Conservation (phyloP, 2,113 vertebrate genomes). For the Typhlomys cinereus region DNA sequence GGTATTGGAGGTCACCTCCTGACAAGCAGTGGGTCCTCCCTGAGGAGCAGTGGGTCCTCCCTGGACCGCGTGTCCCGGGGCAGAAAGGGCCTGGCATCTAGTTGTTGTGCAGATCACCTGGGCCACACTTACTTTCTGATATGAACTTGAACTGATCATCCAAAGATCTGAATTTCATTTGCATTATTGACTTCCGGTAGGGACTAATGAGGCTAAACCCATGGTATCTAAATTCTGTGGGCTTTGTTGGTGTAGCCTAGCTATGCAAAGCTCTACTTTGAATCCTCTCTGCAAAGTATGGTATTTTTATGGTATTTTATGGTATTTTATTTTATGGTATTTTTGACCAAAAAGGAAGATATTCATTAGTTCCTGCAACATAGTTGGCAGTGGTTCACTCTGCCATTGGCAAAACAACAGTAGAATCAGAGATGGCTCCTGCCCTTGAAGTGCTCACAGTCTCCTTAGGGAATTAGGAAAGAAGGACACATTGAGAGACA, state of each 20-base stretch:
- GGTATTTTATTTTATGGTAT: background rate
- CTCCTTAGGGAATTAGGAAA: no score
- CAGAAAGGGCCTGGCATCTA: no score
- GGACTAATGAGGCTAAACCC: conserved; percentile 5
- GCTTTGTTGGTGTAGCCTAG: background rate
- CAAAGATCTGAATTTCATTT: conserved; percentile 43
- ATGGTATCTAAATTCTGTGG: background rate
- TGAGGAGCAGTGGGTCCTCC: no score
- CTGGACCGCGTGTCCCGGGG: no score
- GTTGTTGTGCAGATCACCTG: no score
- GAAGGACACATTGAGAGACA: no score
- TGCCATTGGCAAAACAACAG: no score
- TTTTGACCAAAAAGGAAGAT: background rate
- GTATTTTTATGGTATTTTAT: background rate
- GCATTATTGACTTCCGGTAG: conserved; percentile 33
- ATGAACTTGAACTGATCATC: background rate
- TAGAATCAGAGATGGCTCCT: no score
- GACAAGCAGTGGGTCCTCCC: no score
- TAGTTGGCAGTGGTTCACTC: background rate
- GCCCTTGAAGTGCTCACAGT: no score
- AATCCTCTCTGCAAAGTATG: background rate
- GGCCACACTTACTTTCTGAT: no score
- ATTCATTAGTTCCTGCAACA: background rate
- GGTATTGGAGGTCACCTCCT: no score
- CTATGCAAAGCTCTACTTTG: background rate